A percentile compares a stretch with the other conserved stretches of the same genome.
These are phyloP conservation scores for Ostrea denselamellosa DNA, from an alignment of 1,140 invertebrate species.

Conservation along the genomic window DNA sequence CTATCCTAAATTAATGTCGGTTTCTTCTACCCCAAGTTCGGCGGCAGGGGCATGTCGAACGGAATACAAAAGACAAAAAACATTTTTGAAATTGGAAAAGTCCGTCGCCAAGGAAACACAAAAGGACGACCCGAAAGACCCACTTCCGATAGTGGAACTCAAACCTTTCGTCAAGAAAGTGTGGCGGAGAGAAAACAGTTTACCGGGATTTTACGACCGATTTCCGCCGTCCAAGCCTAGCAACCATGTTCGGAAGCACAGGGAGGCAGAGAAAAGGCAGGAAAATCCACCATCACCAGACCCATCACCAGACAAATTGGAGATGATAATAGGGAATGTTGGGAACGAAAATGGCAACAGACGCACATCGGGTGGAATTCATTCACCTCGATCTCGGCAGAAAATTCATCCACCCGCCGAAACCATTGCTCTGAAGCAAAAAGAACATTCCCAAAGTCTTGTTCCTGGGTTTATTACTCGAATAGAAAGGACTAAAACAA, in stretches of 20 bases:
- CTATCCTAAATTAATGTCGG: constrained; percentile 44
- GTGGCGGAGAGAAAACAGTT: constrained; percentile 65
- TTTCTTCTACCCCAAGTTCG: constrained; percentile 42
- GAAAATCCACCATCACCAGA: constrained; percentile 10
- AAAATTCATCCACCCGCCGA: constrained; percentile 59
- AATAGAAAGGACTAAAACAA: constrained; percentile 61
- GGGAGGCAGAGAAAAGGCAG: background rate
- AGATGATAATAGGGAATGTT: constrained; percentile 51
- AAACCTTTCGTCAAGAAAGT: constrained; percentile 67
- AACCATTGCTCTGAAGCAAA: constrained; percentile 56
- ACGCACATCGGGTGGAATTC: background rate
- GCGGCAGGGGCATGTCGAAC: constrained; percentile 50
- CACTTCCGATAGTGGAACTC: constrained; percentile 64
- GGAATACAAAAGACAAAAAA: constrained; percentile 56
- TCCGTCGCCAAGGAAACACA: constrained; percentile 33
- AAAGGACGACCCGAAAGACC: constrained; percentile 51
- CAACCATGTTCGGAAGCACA: constrained; percentile 39
- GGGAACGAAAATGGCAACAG: constrained; percentile 19
- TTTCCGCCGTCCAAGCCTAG: constrained; percentile 44
- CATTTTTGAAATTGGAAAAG: constrained; percentile 44
- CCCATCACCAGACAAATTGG: constrained; percentile 50
- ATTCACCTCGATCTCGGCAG: constrained; percentile 57
- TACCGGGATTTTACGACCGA: constrained; percentile 56
- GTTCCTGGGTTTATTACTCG: constrained; percentile 64
- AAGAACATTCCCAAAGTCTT: constrained; percentile 61